Percentiles rank a stretch among this genome's conserved stretches.
Conservation (phyloP, 2,888 invertebrate genomes). For the Harpagoxenus sublaevis region DNA sequence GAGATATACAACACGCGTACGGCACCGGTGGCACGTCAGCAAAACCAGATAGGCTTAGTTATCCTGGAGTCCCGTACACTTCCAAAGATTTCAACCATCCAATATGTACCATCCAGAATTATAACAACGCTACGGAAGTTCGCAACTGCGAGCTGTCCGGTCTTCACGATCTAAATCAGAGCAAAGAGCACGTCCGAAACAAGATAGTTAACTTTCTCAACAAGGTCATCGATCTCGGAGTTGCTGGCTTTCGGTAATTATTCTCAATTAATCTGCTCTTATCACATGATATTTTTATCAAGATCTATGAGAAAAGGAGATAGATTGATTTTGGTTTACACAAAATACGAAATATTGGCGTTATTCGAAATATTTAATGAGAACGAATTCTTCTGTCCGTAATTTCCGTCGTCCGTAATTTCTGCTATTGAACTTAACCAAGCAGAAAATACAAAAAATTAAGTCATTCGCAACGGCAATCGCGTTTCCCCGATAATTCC, state of each 20-base stretch:
- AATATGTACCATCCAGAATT: conserved; percentile 78
- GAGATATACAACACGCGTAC: conserved; percentile 85
- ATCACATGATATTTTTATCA: background rate
- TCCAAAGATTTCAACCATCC: conserved; percentile 82
- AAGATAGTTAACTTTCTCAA: conserved; percentile 87
- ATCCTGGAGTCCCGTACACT: conserved; percentile 83
- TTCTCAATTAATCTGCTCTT: background rate
- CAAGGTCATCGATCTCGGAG: conserved; percentile 86
- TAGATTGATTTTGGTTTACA: background rate
- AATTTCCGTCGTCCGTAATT: background rate
- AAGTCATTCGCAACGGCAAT: conserved; percentile 62
- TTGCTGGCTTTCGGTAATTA: conserved; percentile 87
- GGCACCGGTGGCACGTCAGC: conserved; percentile 89
- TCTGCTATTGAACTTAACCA: conserved; percentile 26
- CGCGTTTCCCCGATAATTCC: conserved; percentile 55
- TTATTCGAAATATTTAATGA: background rate
- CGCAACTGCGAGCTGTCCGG: conserved; percentile 87
- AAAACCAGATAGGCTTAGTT: conserved; percentile 85
- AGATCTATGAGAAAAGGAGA: background rate
- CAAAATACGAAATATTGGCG: background rate
- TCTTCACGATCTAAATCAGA: conserved; percentile 87
- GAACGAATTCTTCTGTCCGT: background rate
- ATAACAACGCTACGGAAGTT: conserved; percentile 84
- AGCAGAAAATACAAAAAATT: conserved; percentile 55
- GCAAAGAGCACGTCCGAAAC: conserved; percentile 85